Conservation (phyloP, 2,797 vertebrate genomes). For the Graptemys geographica region DNA sequence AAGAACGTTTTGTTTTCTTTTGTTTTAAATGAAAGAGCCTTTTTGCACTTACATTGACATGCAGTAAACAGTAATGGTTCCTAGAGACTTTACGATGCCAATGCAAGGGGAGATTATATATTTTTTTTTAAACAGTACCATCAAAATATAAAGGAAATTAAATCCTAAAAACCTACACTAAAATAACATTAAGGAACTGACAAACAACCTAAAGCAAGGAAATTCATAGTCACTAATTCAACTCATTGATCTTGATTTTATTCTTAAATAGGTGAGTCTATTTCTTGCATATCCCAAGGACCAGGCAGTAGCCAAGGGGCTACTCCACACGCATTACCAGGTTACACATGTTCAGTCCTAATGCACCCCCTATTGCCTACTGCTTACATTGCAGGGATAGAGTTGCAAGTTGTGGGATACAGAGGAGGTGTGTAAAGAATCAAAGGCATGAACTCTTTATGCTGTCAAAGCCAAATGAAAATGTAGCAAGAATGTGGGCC, state of each 20-base stretch:
- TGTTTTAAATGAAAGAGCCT: neutral
- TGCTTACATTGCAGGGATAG: neutral
- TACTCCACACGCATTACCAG: neutral
- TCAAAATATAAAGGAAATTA: slow-evolving; percentile 11
- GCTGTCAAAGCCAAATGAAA: accelerated
- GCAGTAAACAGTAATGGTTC: neutral
- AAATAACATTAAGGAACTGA: neutral
- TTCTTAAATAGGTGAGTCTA: neutral
- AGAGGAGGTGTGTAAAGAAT: neutral
- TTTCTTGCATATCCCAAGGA: neutral
- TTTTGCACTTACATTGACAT: neutral
- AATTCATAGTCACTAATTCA: neutral
- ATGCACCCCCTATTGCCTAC: neutral
- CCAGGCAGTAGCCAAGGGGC: neutral
- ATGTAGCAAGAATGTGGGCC: neutral
- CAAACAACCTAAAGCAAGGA: neutral
- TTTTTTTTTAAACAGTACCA: neutral
- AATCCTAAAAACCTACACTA: neutral
- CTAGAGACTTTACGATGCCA: neutral
- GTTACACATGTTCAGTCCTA: neutral
- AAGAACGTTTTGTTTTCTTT: neutral
- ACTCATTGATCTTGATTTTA: neutral
- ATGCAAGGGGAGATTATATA: neutral
- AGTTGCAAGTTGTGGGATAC: neutral
- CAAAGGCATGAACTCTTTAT: neutral